Conservation (phyloP, 2,888 invertebrate genomes). For the Tipula lateralis region DNA sequence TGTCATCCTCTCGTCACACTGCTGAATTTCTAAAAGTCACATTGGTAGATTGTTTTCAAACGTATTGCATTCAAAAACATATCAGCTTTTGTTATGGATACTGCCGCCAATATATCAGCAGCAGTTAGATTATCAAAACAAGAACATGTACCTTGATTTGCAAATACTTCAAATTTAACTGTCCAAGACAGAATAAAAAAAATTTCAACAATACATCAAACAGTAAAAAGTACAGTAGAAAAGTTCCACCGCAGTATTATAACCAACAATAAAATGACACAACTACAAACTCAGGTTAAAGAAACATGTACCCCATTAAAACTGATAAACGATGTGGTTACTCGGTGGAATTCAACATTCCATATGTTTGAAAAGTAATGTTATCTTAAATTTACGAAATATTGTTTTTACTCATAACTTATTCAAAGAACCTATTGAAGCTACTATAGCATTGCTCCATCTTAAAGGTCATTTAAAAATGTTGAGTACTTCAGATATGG, state of each 20-base stretch:
- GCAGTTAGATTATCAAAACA: background rate
- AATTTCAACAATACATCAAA: background rate
- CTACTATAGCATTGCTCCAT: background rate
- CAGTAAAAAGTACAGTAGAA: background rate
- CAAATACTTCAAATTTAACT: no score
- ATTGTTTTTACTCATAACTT: background rate
- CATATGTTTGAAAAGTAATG: no score
- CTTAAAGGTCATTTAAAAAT: background rate
- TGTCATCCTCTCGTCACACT: background rate
- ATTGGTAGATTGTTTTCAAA: background rate
- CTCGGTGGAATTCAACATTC: no score
- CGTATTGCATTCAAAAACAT: background rate
- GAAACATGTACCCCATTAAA: background rate
- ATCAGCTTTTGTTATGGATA: background rate
- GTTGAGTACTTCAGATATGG: background rate
- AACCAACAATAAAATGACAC: background rate
- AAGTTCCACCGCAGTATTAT: background rate
- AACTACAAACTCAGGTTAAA: background rate
- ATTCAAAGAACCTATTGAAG: background rate
- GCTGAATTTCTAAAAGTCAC: background rate
- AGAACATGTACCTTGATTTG: no score
- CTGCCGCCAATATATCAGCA: background rate
- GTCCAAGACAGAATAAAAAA: background rate
- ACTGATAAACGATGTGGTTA: background rate
- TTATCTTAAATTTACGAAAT: no score